These are phyloP conservation scores for Chaetops frenatus DNA, from an alignment of 2,113 vertebrate genomes.

Conservation along the genomic window DNA sequence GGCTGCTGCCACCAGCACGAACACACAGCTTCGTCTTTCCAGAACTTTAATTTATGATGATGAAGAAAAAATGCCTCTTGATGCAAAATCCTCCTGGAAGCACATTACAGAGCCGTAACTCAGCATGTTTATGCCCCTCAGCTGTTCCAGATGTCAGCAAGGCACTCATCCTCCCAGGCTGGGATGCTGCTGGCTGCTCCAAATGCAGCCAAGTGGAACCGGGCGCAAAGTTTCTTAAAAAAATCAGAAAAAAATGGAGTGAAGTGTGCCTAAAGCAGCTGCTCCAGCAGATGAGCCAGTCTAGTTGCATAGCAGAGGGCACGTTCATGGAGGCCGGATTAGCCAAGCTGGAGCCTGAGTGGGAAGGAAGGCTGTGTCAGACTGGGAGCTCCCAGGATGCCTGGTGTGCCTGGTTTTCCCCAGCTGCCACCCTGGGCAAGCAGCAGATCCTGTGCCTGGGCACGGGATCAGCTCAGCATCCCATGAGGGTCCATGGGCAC, in stretches of 20 bases:
- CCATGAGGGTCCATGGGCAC: neutral
- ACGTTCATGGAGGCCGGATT: neutral
- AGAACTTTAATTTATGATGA: neutral
- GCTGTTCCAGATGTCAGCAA: neutral
- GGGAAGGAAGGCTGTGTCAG: neutral
- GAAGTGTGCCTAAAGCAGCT: neutral
- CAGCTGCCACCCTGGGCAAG: neutral
- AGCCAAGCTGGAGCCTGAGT: fast-evolving
- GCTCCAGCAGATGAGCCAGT: neutral
- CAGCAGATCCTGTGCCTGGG: neutral
- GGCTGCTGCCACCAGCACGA: neutral
- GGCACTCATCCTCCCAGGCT: neutral
- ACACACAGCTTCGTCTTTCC: fast-evolving
- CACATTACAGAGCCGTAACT: neutral
- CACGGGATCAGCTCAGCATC: neutral
- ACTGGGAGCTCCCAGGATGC: neutral
- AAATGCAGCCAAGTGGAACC: fast-evolving
- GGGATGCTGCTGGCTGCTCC: neutral
- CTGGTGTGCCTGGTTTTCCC: fast-evolving
- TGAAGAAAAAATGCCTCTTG: neutral
- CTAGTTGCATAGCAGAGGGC: neutral
- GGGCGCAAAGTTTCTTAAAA: neutral
- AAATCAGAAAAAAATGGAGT: neutral
- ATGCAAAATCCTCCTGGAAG: neutral
- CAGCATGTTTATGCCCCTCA: neutral